Evolutionary conservation across 1,140 invertebrate species (phyloP).

Genomic region (Danaus plexippus): DNA sequence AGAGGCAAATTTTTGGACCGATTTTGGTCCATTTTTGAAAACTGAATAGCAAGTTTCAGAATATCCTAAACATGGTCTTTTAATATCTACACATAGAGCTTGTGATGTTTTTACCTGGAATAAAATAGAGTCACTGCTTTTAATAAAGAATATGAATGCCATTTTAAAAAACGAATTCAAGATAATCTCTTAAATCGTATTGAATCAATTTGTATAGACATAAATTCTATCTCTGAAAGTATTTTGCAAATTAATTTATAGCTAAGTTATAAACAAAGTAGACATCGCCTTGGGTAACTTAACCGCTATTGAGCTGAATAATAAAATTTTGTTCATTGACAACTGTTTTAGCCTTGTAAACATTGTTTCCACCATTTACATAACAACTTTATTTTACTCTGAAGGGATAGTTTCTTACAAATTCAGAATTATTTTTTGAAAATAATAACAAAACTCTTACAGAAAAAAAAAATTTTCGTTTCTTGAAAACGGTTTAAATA

Average conservation of each 20-base stretch:
- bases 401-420: no score
- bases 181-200: background rate
- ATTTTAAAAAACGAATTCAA: background rate
- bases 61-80: conserved; percentile 80
- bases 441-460: background rate
- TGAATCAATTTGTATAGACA: no score
- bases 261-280: background rate
- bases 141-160: background rate
- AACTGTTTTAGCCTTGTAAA: no score
- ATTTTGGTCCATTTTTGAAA: conserved; percentile 80
- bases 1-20: conserved; percentile 72
- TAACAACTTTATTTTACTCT: no score
- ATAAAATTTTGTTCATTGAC: no score
- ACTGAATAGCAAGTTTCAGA: conserved; percentile 85
- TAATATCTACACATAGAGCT: conserved; percentile 77
- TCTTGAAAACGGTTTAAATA: background rate
- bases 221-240: no score
- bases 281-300: background rate
- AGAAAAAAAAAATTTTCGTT: background rate
- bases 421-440: no score
- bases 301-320: no score
- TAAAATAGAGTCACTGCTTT: conserved; percentile 1
- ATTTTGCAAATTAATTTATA: no score
- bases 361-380: no score
- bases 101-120: conserved; percentile 81